Evolutionary conservation across 2,797 vertebrate species (phyloP).

Genomic region (Catharus ustulatus): DNA sequence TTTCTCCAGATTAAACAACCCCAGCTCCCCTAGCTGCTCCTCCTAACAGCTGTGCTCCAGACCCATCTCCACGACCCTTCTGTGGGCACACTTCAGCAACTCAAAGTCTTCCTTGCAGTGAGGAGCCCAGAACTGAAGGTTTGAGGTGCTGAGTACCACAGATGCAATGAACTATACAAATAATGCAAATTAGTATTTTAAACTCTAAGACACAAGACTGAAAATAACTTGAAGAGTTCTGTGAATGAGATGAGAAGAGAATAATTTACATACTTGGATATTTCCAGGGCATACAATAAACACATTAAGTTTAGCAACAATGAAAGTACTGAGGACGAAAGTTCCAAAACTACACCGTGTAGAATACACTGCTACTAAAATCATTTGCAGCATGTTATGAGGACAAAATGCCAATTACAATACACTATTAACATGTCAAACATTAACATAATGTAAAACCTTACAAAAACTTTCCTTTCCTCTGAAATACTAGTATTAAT

Average conservation of each 20-base stretch:
- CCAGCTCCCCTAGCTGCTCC: background rate
- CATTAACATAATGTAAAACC: background rate
- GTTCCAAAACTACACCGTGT: background rate
- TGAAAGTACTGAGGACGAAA: background rate
- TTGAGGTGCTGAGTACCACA: background rate
- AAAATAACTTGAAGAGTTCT: background rate
- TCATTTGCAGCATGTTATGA: background rate
- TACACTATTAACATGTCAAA: background rate
- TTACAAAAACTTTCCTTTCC: background rate
- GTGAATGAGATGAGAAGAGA: background rate
- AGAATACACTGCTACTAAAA: background rate
- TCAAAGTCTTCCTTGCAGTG: background rate
- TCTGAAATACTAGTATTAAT: background rate
- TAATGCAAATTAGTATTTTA: background rate
- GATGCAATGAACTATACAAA: background rate
- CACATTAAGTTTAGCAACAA: background rate
- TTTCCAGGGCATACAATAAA: background rate
- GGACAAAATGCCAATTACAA: background rate
- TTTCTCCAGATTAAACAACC: background rate
- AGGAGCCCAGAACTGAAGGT: background rate
- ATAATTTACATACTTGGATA: background rate
- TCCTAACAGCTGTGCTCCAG: background rate
- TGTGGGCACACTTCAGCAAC: background rate
- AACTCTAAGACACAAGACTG: background rate
- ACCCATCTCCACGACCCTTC: background rate